Evolutionary conservation across 2,888 invertebrate genomes (phyloP), one percentile per base, ranked within the genome.

Genomic region (Plusia festucae): DNA sequence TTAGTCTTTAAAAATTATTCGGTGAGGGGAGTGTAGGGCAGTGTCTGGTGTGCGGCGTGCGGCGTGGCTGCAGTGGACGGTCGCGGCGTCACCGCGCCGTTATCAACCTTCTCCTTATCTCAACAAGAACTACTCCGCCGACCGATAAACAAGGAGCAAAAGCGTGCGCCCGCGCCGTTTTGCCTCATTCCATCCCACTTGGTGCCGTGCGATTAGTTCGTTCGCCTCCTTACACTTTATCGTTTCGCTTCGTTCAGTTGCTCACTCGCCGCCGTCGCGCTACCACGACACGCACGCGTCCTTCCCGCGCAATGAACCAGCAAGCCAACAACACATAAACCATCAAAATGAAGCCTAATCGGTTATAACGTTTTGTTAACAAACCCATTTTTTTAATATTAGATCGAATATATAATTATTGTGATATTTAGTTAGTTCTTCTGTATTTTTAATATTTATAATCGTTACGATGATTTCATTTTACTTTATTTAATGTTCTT

Each of bases 291-390:
- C 85, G 85, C 84, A 80, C 88, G 88, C 90, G 91, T 91, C 86
- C 85, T 90, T 82, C 86, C 90, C 92, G 90, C 93, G 91, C 85
- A 88, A 95, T 95, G 95, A 91, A 89, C 89, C 93, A 92, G 89
- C 92, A 89, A 91, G 89, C 92, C 91, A 94, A 93, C 91, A 93
- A 94, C 93, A 94, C 94, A 93, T 94, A 95, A 94, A 93, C 89
- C 93, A 89, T 88, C 93, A 95, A 93, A 92, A 95, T 95, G 95
- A 94, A 95, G 94, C 95, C 94, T 84, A 92, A 94, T 93, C 91
- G 92, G 92, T 91, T 95, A 95, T 95, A 95, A 94, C 95, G 89
- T 94, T 91, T 91, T 85, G 88, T 89, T 89, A 85, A 88, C 87
- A 91, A 93, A 91, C 87, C 86, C 87, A 88, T 85, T 89, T 87